These are phyloP conservation scores for Cataglyphis cursor DNA, from an alignment of 2,888 invertebrate genomes.

Conservation along the genomic window DNA sequence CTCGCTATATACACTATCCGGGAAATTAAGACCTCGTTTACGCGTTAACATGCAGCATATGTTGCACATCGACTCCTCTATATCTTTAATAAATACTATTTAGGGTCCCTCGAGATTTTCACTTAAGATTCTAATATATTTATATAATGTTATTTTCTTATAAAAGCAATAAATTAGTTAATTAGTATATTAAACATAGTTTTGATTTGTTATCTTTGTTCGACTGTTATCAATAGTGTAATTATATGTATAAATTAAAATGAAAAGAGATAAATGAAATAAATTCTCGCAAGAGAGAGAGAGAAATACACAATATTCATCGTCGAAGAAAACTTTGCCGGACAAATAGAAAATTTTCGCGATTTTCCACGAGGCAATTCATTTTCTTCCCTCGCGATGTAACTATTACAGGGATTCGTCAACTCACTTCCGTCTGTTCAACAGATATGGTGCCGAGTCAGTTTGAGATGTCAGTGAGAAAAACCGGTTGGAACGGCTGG, in stretches of 20 bases:
- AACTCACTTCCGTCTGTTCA: background rate
- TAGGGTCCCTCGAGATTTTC: background rate
- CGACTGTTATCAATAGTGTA: background rate
- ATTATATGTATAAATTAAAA: conserved; percentile 14
- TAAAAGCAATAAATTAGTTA: background rate
- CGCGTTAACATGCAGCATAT: background rate
- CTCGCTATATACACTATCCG: conserved; percentile 43
- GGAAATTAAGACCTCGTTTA: background rate
- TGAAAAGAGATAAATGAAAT: background rate
- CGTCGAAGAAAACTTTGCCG: background rate
- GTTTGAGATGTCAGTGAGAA: conserved; percentile 63
- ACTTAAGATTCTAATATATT: background rate
- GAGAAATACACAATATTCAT: background rate
- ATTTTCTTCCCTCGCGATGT: background rate
- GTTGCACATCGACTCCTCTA: background rate
- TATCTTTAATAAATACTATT: background rate
- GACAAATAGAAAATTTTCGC: too few species aligned
- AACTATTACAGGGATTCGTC: background rate
- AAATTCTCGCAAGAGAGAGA: background rate
- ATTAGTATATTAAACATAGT: background rate
- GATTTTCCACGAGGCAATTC: background rate
- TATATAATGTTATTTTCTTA: conserved; percentile 7
- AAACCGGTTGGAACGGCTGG: conserved; percentile 71
- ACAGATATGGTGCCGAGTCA: conserved; percentile 24
- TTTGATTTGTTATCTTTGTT: background rate